These are phyloP conservation scores for Acanthisitta chloris DNA, from an alignment of 2,113 vertebrate genomes.

Conservation along the genomic window DNA sequence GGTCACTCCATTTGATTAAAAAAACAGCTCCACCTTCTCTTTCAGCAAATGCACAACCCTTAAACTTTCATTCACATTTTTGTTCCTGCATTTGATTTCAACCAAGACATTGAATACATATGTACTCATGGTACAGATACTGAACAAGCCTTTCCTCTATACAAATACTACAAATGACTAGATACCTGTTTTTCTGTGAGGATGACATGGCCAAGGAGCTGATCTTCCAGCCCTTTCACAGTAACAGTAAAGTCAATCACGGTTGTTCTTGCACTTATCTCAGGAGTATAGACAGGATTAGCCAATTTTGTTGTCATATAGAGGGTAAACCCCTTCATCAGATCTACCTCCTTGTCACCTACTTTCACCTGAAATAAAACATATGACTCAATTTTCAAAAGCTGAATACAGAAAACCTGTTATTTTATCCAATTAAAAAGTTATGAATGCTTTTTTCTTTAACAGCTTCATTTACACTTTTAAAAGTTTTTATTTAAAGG, in stretches of 20 bases:
- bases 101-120: not conserved
- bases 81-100: not conserved
- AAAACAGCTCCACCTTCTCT: not conserved
- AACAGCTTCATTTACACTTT: not conserved
- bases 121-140: not conserved
- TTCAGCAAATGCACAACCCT: not conserved
- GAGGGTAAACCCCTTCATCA: slow-evolving; percentile 78
- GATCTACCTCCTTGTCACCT: slow-evolving; percentile 84
- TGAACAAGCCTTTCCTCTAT: not conserved
- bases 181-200: slow-evolving; percentile 82
- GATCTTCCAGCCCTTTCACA: slow-evolving; percentile 82
- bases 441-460: not conserved
- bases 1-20: not conserved
- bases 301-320: slow-evolving; percentile 86
- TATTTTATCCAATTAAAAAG: not conserved
- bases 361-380: slow-evolving; percentile 78
- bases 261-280: slow-evolving; percentile 81
- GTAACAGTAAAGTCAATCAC: slow-evolving; percentile 87
- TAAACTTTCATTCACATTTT: not conserved
- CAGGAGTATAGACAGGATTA: slow-evolving; percentile 84
- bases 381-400: not conserved
- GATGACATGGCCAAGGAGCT: slow-evolving; percentile 84
- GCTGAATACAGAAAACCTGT: not conserved
- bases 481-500: not conserved
- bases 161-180: not conserved